A percentile compares a stretch with the other conserved stretches of the same genome.
These are phyloP conservation scores for Anoura caudifer DNA, from an alignment of 2,113 vertebrate genomes.

Conservation along the genomic window DNA sequence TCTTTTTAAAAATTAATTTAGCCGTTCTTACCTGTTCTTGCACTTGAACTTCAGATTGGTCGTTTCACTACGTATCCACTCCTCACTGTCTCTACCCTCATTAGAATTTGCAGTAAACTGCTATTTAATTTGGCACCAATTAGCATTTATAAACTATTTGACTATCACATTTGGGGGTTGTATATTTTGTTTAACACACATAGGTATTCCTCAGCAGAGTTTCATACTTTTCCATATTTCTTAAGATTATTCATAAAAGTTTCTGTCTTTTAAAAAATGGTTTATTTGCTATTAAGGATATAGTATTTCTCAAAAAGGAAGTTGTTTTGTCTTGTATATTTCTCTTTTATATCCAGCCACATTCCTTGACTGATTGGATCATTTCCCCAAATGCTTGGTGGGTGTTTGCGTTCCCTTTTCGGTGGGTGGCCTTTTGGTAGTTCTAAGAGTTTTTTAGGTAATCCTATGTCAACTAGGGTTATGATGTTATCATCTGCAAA, in stretches of 20 bases:
- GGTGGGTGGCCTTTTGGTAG: no score
- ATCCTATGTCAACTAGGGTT: not conserved
- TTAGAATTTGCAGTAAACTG: not conserved
- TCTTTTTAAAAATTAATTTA: not conserved
- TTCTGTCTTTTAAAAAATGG: not conserved
- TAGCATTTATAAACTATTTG: not conserved
- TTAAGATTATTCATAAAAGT: not conserved
- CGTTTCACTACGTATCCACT: not conserved
- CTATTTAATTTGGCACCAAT: not conserved
- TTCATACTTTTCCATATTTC: not conserved
- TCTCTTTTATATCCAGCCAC: not conserved
- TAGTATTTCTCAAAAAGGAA: not conserved
- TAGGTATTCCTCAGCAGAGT: not conserved
- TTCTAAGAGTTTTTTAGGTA: conserved; percentile 3
- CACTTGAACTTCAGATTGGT: not conserved
- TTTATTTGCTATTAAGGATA: conserved; percentile 21
- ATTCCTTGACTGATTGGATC: not conserved
- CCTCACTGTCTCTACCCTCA: not conserved
- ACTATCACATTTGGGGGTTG: not conserved
- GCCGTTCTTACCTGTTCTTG: not conserved
- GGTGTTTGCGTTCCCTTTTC: no score
- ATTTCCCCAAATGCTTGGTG: no score
- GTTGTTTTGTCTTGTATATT: not conserved
- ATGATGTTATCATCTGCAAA: not conserved
- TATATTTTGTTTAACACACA: not conserved